These are phyloP conservation scores for Plutella xylostella DNA, from an alignment of 2,888 invertebrate species.

Conservation along the genomic window DNA sequence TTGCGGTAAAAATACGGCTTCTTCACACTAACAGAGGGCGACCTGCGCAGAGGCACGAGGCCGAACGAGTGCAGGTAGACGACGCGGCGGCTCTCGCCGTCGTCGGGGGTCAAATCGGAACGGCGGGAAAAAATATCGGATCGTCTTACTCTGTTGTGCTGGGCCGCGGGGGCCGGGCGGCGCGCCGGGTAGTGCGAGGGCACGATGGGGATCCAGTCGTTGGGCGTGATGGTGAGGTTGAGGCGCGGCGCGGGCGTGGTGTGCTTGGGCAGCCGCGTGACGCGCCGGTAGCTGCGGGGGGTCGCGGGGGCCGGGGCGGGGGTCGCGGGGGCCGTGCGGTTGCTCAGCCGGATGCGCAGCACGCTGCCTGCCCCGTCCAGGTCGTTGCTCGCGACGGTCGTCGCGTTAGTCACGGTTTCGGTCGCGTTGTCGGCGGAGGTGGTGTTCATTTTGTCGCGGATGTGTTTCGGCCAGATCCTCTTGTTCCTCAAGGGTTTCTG, in stretches of 20 bases:
- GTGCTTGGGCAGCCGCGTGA: slow-evolving; percentile 45
- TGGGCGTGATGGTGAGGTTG: slow-evolving; percentile 27
- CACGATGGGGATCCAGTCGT: slow-evolving; percentile 60
- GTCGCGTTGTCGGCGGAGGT: slow-evolving; percentile 18
- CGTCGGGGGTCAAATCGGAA: slow-evolving; percentile 26
- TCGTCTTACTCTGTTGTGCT: background rate
- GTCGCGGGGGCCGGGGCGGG: slow-evolving; percentile 27
- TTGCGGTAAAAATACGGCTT: slow-evolving; percentile 40
- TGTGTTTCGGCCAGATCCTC: slow-evolving; percentile 58
- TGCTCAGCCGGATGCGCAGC: background rate
- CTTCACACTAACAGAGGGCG: slow-evolving; percentile 26
- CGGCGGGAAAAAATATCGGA: slow-evolving; percentile 32
- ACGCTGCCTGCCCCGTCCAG: slow-evolving; percentile 15
- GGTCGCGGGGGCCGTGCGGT: slow-evolving; percentile 16
- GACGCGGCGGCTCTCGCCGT: slow-evolving; percentile 31
- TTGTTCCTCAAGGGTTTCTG: slow-evolving; percentile 46
- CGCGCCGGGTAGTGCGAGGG: slow-evolving; percentile 40
- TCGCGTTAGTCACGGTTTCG: slow-evolving; percentile 21
- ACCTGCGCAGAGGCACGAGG: slow-evolving; percentile 33
- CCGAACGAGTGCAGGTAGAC: slow-evolving; percentile 49
- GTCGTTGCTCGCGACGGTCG: slow-evolving; percentile 27
- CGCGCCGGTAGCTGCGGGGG: slow-evolving; percentile 40
- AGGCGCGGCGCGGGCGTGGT: slow-evolving; percentile 12
- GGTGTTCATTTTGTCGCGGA: slow-evolving; percentile 32
- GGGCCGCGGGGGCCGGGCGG: background rate